These are phyloP conservation scores for Halictus rubicundus DNA, from an alignment of 1,140 invertebrate species.

Conservation along the genomic window DNA sequence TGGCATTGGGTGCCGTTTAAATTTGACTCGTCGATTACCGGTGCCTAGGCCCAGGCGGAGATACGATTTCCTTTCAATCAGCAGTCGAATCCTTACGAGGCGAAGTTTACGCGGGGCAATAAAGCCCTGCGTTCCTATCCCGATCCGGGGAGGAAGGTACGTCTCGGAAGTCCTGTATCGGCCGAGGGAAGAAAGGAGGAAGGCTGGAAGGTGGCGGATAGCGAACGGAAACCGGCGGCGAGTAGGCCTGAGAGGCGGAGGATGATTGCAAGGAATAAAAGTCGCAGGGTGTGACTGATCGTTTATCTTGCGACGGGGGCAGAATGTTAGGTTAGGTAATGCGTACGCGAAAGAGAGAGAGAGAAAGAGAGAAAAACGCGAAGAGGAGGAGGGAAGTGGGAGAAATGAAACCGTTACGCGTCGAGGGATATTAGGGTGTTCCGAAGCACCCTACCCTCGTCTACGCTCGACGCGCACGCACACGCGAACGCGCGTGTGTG, in stretches of 20 bases:
- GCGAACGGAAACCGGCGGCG: slow-evolving; percentile 38
- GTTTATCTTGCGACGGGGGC: slow-evolving; percentile 67
- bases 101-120: slow-evolving; percentile 67
- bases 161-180: slow-evolving; percentile 37
- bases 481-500: background rate
- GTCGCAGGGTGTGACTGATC: slow-evolving; percentile 76
- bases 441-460: slow-evolving; percentile 30
- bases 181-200: background rate
- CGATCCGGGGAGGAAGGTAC: slow-evolving; percentile 1
- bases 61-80: slow-evolving; percentile 72
- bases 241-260: slow-evolving; percentile 57
- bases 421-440: slow-evolving; percentile 65
- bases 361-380: slow-evolving; percentile 33
- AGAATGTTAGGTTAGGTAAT: slow-evolving; percentile 30
- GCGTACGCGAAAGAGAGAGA: slow-evolving; percentile 47
- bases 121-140: slow-evolving; percentile 52
- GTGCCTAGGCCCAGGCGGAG: slow-evolving; percentile 31
- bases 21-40: slow-evolving; percentile 56
- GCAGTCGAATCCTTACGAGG: slow-evolving; percentile 59
- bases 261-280: slow-evolving; percentile 75
- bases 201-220: slow-evolving; percentile 18
- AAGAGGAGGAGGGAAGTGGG: slow-evolving; percentile 32
- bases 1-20: slow-evolving; percentile 13
- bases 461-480: background rate
- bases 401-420: slow-evolving; percentile 67